Percentiles rank a stretch among this genome's conserved stretches.
Conservation (phyloP, 2,888 invertebrate species). For the Coenonympha glycerion region DNA sequence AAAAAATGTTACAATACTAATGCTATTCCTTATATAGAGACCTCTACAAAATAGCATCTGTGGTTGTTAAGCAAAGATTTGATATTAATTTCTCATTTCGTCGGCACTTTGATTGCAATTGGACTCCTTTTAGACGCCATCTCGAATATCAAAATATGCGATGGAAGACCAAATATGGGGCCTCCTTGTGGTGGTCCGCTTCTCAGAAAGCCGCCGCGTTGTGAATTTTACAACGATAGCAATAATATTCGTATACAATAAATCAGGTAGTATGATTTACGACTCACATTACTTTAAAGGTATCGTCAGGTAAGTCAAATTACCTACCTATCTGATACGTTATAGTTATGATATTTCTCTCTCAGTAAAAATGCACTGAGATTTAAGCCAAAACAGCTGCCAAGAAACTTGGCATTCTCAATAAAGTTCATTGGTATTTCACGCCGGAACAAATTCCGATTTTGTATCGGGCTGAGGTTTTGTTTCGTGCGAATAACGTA, state of each 20-base stretch:
- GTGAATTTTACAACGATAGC: constrained; percentile 5
- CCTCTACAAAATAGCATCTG: no score
- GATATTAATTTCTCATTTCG: constrained; percentile 1
- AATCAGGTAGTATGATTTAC: constrained; percentile 9
- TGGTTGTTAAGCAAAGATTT: no score
- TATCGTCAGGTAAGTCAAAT: constrained; percentile 5
- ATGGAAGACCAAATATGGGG: constrained; percentile 38
- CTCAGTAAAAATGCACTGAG: constrained; percentile 10
- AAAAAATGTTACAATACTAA: no score
- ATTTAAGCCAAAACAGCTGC: constrained; percentile 11
- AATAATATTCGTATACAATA: constrained; percentile 6
- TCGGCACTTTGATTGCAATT: constrained; percentile 30
- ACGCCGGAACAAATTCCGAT: constrained; percentile 7
- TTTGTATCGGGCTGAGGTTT: constrained; percentile 4
- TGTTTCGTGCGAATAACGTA: not conserved
- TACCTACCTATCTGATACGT: constrained; percentile 4
- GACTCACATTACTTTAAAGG: not conserved
- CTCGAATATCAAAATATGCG: constrained; percentile 45
- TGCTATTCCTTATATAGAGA: no score
- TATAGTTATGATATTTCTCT: constrained; percentile 3
- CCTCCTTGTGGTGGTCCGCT: constrained; percentile 23
- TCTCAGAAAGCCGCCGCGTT: constrained; percentile 21
- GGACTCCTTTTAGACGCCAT: constrained; percentile 38
- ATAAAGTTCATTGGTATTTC: constrained; percentile 7
- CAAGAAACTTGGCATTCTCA: constrained; percentile 9